Base-by-base conservation (phyloP, 2,113 vertebrate species). In the Ophthalmolycus amberensis region DNA sequence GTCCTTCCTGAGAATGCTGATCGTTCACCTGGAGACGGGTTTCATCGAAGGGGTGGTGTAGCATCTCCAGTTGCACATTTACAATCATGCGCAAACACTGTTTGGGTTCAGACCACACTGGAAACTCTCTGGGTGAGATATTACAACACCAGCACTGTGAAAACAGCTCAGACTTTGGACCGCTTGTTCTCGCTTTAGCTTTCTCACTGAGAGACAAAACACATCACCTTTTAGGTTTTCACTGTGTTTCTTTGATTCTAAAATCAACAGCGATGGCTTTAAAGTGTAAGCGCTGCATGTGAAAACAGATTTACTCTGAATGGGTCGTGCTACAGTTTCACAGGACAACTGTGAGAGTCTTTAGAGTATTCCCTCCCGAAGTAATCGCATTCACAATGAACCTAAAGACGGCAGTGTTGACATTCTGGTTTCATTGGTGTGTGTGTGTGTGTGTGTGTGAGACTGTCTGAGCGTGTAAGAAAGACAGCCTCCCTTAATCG, bases 1-100 rank as follows among this genome's bases (percentile, higher is more conserved):
- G 97, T 96, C 97, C 74, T 98, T 97, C 75, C 90, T 98, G 42
- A 94, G 97, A 71, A 96, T 98, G 96, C 95, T 98, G 52, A 97
- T 98, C 8, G 96, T 97, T 81, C 97, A 98, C 88, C 88, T 98
- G 89, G 97, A 98, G 93, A 98, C 97, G 0, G 94, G 94, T 78
- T 97, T 96, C 86, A 86, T 97, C 29, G 93, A 95, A 88, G 97
- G 96, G 34, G 86, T 97, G 77, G 90, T 97, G 34, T 98, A 96
- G 15, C 20, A 37, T 27, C 62, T 42, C 44, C 34, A 2, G 68
- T 78, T 63, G 56, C 60, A 79, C 79, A 79, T 84, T 82, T 80
- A 79, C 80, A 83, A 48, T 79, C 79, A 71, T 59, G n/a, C 83
- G 74, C 25, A 54, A 75, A 83, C 85, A 91, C 88, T 87, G 83